Evolutionary conservation across 2,888 invertebrate species (phyloP).

Genomic region (Amphipoea lucens): DNA sequence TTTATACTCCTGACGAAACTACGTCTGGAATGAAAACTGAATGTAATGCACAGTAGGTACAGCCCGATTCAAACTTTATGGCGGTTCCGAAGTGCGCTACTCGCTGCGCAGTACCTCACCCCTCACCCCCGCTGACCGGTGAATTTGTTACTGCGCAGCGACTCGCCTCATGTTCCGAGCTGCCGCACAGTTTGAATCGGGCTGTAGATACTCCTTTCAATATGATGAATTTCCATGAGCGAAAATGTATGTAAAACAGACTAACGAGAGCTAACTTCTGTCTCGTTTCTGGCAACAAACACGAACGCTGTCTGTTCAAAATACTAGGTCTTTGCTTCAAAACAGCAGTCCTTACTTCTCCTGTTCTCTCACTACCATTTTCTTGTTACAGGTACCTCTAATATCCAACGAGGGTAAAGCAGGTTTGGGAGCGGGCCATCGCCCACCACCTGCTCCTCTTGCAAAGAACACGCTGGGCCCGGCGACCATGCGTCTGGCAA

Average conservation of each 20-base stretch:
- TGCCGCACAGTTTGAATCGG: neutral
- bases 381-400: conserved; percentile 90
- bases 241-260: neutral
- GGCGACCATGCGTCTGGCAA: conserved; percentile 80
- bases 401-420: conserved; percentile 91
- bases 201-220: neutral
- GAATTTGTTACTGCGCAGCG: neutral
- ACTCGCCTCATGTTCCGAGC: neutral
- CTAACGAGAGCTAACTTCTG: neutral
- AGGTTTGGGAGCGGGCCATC: conserved; percentile 89
- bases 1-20: neutral
- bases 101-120: neutral
- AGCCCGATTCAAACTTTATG: neutral
- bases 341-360: neutral
- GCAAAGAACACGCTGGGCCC: conserved; percentile 75
- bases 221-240: neutral
- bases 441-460: conserved; percentile 73
- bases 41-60: neutral
- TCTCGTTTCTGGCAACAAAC: neutral
- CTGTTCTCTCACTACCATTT: neutral
- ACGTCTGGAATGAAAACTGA: neutral
- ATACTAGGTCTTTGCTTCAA: neutral
- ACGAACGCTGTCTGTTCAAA: neutral
- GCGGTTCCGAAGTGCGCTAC: neutral
- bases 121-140: neutral